Base-by-base conservation (phyloP, 2,888 invertebrate species). In the Drosophila buzzatii region DNA sequence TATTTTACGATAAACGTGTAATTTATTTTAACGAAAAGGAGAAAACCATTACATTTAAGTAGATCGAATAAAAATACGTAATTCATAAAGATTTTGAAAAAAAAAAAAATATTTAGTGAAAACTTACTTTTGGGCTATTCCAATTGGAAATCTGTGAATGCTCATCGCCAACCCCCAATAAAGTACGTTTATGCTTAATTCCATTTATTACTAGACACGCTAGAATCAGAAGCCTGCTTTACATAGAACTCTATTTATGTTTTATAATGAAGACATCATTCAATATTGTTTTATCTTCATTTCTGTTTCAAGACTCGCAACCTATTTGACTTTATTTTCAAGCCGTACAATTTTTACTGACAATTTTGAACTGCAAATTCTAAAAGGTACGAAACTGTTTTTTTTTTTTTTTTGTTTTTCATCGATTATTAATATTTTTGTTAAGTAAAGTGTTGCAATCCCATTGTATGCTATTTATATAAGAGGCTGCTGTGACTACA, bases 351-450 rank as follows among this genome's bases (percentile, higher is more conserved):
- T 74, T 70, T 87, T 81, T 76, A 76, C 65, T 62, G 82, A 77
- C 72, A 92, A 92, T 92, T 92, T 92, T 91, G 91, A 92, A 92
- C 92, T 92, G 92, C 92, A 89, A 91, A 90, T 92, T 91, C 90
- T 88, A 82, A 92, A 91, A 92, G 92, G 92, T 92, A 92, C 92
- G 89, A 87, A 84, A 79, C 66, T 41, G 59, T 73, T 61, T 66
- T 79, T 20, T 52, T 9, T 51, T 33, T n/a, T 33, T n/a, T 12
- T 33, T n/a, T 33, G 9, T 12, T 33, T 51, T 37, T 35, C 5
- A 31, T 73, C 61, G 59, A 64, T 74, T 70, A 70, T 73, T 49
- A 61, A 71, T 69, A 73, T 66, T 70, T 60, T 63, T 27, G 6
- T 33, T 12, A 64, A 55, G 35, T 37, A 58, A 31, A 10, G 65